Evolutionary conservation across 2,888 invertebrate species (phyloP), one percentile per base, ranked within the genome.

Genomic region (Agriopis marginaria): DNA sequence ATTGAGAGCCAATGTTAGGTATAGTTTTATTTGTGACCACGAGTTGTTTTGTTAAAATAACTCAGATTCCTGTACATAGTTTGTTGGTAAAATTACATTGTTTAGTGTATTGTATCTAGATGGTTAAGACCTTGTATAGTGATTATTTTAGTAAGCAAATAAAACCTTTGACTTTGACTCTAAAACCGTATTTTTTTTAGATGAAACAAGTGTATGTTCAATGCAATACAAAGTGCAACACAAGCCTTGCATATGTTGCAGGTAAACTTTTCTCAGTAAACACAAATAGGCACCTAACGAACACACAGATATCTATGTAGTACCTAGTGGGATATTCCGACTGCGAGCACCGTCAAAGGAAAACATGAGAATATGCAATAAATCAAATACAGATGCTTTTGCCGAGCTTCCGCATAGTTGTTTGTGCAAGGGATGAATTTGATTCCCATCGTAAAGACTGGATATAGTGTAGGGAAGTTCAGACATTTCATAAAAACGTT

Each of bases 331-430:
- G 10, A 10, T 42, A 14, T 42, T 54, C 64, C 70, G 68, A 70
- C 73, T 74, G 66, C 72, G 64, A 75, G 68, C 60, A 23, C 47
- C 74, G 74, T 76, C 76, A 76, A 75, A 77, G 72, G 74, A 71
- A 66, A 69, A 68, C 61, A 70, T 42, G 54, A 58, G 73, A 70
- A 73, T 73, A 75, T 75, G 75, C 75, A 75, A 79, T 79, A 75
- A 77, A 79, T 77, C 76, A 75, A 77, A 76, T 71, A 71, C 75
- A 72, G 70, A 70, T 68, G 65, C 71, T 74, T 70, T 74, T 74
- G 71, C 66, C 32, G 60, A 51, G 59, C 49, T 60, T 63, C 59
- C 45, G 47, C 55, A 56, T 53, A 47, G 40, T 58, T 68, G 67
- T 68, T 63, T 61, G 61, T 51, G 23, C 5, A 51, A 51, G 61